Evolutionary conservation across 2,888 invertebrate genomes (phyloP).

Genomic region (Deilephila porcellus): DNA sequence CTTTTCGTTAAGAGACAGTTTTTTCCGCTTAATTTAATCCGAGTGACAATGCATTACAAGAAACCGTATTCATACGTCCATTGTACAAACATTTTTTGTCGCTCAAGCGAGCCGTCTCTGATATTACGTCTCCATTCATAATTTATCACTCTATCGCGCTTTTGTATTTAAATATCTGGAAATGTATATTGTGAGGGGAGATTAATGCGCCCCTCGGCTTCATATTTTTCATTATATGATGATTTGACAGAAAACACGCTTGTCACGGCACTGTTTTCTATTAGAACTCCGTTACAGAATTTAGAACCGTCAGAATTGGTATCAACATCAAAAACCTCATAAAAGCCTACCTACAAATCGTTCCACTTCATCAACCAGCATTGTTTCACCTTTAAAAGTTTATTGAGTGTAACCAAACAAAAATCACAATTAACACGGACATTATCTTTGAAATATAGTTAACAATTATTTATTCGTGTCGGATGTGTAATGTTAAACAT

Average conservation of each 20-base stretch:
- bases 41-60: slow-evolving; percentile 54
- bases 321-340: neutral
- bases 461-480: slow-evolving; percentile 49
- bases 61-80: slow-evolving; percentile 78
- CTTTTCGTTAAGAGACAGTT: slow-evolving; percentile 20
- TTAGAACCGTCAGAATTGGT: slow-evolving; percentile 35
- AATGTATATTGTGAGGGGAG: slow-evolving; percentile 69
- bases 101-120: slow-evolving; percentile 67
- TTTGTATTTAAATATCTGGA: slow-evolving; percentile 76
- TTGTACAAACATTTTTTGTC: slow-evolving; percentile 76
- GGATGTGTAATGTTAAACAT: slow-evolving; percentile 51
- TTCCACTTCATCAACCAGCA: neutral
- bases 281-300: slow-evolving; percentile 56
- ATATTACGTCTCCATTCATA: slow-evolving; percentile 77
- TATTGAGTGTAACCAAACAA: slow-evolving; percentile 29
- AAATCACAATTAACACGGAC: slow-evolving; percentile 48
- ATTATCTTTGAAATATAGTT: slow-evolving; percentile 48
- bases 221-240: slow-evolving; percentile 76
- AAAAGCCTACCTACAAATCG: neutral
- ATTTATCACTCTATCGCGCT: slow-evolving; percentile 78
- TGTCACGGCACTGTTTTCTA: slow-evolving; percentile 70
- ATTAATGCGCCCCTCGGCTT: slow-evolving; percentile 71
- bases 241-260: slow-evolving; percentile 75
- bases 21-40: slow-evolving; percentile 35
- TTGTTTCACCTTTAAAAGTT: slow-evolving; percentile 4